Conservation (phyloP, 2,797 vertebrate genomes). For the Podargus strigoides region DNA sequence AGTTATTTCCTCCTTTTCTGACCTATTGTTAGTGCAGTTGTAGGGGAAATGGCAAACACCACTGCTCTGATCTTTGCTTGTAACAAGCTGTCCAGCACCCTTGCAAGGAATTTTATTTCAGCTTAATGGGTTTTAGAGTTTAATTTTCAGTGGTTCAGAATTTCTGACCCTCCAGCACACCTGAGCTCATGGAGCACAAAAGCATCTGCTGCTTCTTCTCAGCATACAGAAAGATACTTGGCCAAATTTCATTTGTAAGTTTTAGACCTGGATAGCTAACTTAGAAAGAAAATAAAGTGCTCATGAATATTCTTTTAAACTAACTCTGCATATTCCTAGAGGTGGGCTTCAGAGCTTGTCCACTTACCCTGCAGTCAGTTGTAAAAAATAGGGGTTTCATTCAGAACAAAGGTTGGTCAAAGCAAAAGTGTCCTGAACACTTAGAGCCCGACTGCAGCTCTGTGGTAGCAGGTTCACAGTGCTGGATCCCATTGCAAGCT, state of each 20-base stretch:
- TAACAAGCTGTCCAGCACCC: background rate
- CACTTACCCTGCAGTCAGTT: background rate
- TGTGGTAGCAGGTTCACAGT: background rate
- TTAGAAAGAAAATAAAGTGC: background rate
- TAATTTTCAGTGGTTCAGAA: background rate
- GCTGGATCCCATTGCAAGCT: background rate
- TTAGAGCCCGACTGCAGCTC: background rate
- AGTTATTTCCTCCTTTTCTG: slow-evolving; percentile 6
- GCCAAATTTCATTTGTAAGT: background rate
- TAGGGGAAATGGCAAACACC: background rate
- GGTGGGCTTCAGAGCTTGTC: background rate
- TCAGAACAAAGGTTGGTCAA: background rate
- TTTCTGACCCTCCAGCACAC: background rate
- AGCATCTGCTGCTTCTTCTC: background rate
- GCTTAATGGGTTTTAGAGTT: background rate
- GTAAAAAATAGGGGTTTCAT: background rate
- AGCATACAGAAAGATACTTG: background rate
- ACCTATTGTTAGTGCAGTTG: background rate
- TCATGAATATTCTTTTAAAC: background rate
- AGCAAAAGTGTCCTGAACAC: background rate
- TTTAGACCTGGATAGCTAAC: background rate
- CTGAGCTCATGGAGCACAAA: background rate
- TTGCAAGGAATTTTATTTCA: background rate
- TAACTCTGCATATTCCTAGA: background rate
- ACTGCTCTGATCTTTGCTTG: background rate